phyloP scores from a whole-genome alignment of 2,113 vertebrate species.

The Pelvicachromis taeniatus region DNA sequence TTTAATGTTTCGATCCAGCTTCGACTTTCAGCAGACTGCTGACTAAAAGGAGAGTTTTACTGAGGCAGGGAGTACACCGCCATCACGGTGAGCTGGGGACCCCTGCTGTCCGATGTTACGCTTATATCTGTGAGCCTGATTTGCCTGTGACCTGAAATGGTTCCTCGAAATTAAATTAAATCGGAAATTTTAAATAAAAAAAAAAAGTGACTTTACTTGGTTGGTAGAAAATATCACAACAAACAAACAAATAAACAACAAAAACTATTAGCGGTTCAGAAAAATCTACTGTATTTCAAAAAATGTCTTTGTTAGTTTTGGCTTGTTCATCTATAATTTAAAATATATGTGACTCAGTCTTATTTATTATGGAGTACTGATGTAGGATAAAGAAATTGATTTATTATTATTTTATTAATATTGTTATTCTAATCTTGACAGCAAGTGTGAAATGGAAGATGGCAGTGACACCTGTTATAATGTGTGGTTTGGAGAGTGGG shows the following conservation, averaged over 20 bases:
- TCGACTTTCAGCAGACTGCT: not conserved
- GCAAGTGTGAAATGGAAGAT: not conserved
- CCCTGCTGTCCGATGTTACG: not conserved
- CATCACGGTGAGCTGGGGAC: not conserved
- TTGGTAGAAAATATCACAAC: not conserved
- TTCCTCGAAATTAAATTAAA: not conserved
- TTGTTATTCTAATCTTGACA: not conserved
- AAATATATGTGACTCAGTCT: not conserved
- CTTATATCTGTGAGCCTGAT: not conserved
- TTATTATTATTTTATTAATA: not conserved
- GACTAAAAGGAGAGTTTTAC: not conserved
- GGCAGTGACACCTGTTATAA: not conserved
- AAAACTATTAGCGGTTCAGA: too few relatives aligned
- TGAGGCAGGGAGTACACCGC: not conserved
- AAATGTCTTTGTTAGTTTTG: too few relatives aligned
- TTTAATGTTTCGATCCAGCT: not conserved
- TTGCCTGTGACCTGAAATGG: not conserved
- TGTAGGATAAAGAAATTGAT: fast-evolving
- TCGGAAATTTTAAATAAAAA: not conserved
- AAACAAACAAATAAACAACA: too few relatives aligned
- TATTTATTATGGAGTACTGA: not conserved
- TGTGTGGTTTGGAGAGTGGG: not conserved
- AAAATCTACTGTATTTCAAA: too few relatives aligned
- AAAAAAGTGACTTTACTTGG: not conserved
- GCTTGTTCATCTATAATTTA: not conserved